Percentiles rank a stretch among this genome's conserved stretches.
Evolutionary conservation across 2,888 invertebrate species (phyloP).

Genomic region (Trypoxylon attenuatum): DNA sequence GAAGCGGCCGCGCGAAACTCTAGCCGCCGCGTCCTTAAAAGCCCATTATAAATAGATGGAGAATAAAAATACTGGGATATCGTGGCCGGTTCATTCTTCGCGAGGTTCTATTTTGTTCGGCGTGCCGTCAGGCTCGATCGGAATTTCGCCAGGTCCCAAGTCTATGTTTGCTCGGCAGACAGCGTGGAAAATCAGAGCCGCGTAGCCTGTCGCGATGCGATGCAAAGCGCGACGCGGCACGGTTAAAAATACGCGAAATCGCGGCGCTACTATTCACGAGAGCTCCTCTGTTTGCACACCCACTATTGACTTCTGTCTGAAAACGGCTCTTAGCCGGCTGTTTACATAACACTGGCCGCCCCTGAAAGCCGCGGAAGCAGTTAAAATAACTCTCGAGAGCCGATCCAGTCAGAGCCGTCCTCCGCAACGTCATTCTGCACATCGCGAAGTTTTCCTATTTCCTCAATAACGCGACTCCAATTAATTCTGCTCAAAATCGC

Average conservation of each 20-base stretch:
- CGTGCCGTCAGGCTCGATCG: constrained; percentile 9
- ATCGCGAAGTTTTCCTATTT: no score
- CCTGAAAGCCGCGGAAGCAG: neutral
- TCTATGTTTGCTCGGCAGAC: no score
- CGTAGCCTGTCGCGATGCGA: no score
- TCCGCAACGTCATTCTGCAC: no score
- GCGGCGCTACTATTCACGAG: neutral
- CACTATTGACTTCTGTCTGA: neutral
- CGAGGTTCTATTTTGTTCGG: neutral
- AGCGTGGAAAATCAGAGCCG: no score
- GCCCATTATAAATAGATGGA: neutral
- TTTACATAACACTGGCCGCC: neutral
- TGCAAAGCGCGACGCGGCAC: no score
- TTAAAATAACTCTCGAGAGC: neutral
- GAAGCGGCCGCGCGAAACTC: constrained; percentile 9
- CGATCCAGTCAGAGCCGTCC: neutral
- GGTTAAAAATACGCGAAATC: neutral
- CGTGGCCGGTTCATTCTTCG: constrained; percentile 13
- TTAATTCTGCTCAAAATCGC: no score
- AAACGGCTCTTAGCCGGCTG: neutral
- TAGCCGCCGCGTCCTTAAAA: neutral
- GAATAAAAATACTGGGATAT: constrained; percentile 1
- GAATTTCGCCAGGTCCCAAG: constrained; percentile 20
- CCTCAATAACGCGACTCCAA: no score
- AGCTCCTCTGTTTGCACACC: neutral